Evolutionary conservation across 2,113 vertebrate genomes (phyloP).

Genomic region (Stercorarius parasiticus): DNA sequence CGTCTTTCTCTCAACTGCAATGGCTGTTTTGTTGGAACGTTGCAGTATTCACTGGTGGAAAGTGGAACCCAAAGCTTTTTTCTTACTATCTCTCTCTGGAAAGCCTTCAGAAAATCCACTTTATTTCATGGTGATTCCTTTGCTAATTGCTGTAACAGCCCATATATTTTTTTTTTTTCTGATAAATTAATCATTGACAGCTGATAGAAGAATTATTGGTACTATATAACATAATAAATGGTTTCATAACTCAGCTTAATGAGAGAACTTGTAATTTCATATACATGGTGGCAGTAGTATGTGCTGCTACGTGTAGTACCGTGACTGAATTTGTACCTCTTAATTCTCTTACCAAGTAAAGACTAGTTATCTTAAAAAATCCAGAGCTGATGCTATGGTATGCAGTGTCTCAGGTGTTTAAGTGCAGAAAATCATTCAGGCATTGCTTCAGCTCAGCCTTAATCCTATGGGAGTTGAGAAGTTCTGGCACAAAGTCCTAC

Average conservation of each 20-base stretch:
- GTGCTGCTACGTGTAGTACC: neutral
- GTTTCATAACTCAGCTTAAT: neutral
- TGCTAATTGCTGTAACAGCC: conserved; percentile 2
- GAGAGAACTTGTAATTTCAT: neutral
- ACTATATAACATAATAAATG: neutral
- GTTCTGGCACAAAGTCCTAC: neutral
- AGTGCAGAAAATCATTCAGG: neutral
- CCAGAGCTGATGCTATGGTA: neutral
- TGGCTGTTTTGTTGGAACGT: neutral
- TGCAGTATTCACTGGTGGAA: neutral
- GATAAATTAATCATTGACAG: neutral
- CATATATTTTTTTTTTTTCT: neutral
- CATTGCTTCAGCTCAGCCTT: neutral
- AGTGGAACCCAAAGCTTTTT: neutral
- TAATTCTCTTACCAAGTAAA: neutral
- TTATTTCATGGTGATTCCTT: neutral
- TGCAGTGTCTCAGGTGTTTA: neutral
- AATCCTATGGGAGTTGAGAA: neutral
- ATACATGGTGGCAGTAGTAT: neutral
- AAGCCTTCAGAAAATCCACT: neutral
- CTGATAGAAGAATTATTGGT: neutral
- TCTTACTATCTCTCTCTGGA: neutral
- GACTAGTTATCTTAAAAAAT: neutral
- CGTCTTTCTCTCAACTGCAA: neutral
- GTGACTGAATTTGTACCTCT: neutral